phyloP scores from a whole-genome alignment of 2,113 vertebrate genomes.

The Gobio gobio region DNA sequence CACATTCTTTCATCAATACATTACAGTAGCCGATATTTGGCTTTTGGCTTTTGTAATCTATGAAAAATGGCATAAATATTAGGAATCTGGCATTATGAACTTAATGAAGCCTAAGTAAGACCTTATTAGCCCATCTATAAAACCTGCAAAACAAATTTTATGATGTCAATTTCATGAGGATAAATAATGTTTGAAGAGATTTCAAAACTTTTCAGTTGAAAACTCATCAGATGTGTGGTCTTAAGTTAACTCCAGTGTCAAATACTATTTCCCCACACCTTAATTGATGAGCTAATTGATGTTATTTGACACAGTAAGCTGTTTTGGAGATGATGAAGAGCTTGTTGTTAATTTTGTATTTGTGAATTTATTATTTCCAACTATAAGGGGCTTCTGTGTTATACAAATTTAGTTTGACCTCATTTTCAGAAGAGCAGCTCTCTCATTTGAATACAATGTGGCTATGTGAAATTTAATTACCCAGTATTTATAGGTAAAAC shows the following conservation, averaged over 20 bases:
- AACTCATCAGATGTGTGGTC: background rate
- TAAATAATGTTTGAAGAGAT: conserved; percentile 42
- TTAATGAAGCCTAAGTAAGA: conserved; percentile 64
- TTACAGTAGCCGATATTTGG: background rate
- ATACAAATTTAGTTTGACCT: conserved; percentile 20
- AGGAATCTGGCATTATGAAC: conserved; percentile 57
- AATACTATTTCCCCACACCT: background rate
- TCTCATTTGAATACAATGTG: conserved; percentile 12
- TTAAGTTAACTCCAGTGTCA: background rate
- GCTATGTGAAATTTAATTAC: conserved; percentile 23
- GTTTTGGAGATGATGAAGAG: conserved; percentile 7
- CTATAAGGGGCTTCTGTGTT: background rate
- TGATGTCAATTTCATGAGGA: conserved; percentile 72
- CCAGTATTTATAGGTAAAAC: conserved; percentile 43
- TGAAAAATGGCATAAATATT: conserved; percentile 56
- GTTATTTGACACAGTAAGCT: background rate
- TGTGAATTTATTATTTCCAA: background rate
- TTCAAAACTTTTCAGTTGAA: too few species aligned
- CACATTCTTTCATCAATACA: background rate
- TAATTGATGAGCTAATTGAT: background rate
- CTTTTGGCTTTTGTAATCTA: conserved; percentile 62
- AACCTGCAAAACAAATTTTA: conserved; percentile 73
- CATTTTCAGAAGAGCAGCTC: conserved; percentile 20
- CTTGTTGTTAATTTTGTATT: background rate
- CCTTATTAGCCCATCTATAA: conserved; percentile 69